phyloP scores from a whole-genome alignment of 2,113 vertebrate genomes.

The Eolophus roseicapilla region DNA sequence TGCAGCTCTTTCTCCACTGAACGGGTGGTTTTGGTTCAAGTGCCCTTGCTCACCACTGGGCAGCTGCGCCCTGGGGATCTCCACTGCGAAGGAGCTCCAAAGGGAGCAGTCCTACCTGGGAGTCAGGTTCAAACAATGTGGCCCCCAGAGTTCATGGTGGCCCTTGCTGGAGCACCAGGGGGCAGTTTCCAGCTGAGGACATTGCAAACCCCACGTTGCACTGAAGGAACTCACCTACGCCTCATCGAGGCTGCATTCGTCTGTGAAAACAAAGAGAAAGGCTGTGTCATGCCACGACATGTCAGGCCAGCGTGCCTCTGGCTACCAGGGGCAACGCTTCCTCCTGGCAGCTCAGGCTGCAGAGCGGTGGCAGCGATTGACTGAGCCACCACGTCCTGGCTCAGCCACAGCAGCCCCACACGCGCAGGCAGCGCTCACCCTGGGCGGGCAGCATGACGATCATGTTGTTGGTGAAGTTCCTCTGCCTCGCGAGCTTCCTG shows the following conservation, averaged over 20 bases:
- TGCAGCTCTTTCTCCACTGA: background rate
- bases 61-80: background rate
- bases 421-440: background rate
- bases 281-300: background rate
- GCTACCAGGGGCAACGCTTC: background rate
- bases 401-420: rapidly evolving
- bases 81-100: background rate
- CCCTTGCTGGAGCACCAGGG: background rate
- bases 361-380: background rate
- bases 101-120: background rate
- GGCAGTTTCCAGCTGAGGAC: background rate
- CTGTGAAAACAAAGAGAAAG: conserved; percentile 29
- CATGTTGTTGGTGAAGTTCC: background rate
- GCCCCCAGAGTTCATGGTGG: background rate
- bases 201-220: background rate
- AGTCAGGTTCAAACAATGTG: background rate
- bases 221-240: background rate
- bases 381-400: rapidly evolving
- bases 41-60: rapidly evolving
- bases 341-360: background rate
- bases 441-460: background rate
- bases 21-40: background rate
- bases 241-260: background rate
- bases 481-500: background rate
- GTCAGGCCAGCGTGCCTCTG: background rate